Conservation (phyloP, 2,797 vertebrate species). For the Hapalemur alaotrensis region DNA sequence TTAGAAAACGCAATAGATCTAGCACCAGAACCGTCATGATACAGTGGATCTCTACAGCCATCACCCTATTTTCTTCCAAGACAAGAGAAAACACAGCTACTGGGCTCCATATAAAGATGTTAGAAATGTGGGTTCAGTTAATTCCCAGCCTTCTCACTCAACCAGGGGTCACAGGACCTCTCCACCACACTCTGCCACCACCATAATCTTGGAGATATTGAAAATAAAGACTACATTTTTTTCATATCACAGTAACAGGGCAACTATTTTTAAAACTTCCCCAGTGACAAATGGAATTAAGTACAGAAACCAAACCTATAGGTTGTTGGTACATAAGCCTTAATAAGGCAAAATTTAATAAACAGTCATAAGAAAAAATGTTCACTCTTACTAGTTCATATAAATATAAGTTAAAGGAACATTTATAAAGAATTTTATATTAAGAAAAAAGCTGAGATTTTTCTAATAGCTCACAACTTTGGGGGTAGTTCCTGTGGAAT, state of each 20-base stretch:
- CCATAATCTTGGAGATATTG: background rate
- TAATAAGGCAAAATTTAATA: slow-evolving; percentile 6
- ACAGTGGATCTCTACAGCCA: background rate
- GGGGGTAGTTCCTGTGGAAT: background rate
- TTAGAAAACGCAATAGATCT: background rate
- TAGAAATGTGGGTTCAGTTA: background rate
- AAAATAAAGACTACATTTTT: background rate
- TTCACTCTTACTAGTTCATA: background rate
- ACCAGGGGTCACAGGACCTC: background rate
- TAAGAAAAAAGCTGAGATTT: background rate
- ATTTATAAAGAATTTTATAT: slow-evolving; percentile 34
- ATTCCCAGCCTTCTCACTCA: background rate
- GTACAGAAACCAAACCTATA: background rate
- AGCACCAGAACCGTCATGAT: background rate
- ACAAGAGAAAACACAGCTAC: background rate
- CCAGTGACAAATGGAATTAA: background rate
- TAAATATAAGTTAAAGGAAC: slow-evolving; percentile 32
- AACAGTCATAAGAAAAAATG: background rate
- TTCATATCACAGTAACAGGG: background rate
- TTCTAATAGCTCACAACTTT: background rate
- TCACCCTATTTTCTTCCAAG: background rate
- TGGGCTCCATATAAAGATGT: background rate
- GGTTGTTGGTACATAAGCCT: background rate
- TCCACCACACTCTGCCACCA: background rate
- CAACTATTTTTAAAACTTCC: background rate